Base-by-base conservation (phyloP, 92 coral and sea anemone genomes). In the Umimayanthus chanpuru region DNA sequence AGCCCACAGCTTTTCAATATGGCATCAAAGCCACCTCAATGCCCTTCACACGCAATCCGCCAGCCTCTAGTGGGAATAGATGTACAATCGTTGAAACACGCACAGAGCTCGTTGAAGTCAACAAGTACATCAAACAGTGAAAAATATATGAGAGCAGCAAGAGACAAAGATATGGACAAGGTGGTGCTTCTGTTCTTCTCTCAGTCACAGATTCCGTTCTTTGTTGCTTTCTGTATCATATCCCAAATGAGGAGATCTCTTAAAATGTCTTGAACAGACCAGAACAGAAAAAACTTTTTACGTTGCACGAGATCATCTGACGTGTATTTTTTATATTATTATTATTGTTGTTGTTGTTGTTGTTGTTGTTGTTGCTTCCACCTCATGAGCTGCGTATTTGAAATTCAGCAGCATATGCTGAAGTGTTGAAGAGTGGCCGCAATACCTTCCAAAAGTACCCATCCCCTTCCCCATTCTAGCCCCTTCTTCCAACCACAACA, bases 11-110 rank as follows among this genome's bases (percentile, higher is more conserved):
- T 20, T 66, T 15, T 84, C 70, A 90, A 90, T 80, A 76, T 77
- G 61, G 88, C 80, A 38, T n/a, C 92, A 26, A 83, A 40, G 50
- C 78, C 94, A 55, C 55, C 55, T 55, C 94, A 85, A 47, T 77
- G 32, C 39, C 90, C 89, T 55, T 87, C 70, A 16, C 89, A 77
- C 25, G 85, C 9, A 0, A 47, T 76, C 78, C 90, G 96, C 16
- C 86, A 86, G 61, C 96, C 94, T 23, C 89, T 94, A 43, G 87
- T 80, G 4, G 96, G 90, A 43, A 76, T 92, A 28, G 89, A 87
- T 70, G 85, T 92, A 1, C 89, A 86, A 32, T 83, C 91, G 36
- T 58, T 94, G 20, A 91, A 88, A 40, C 78, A 88, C 77, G 92
- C 93, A 11, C 96, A 94, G 15, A 80, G 81, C 47, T 89, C 91